Conservation (phyloP, 1,140 invertebrate species). For the Temnothorax nylanderi region DNA sequence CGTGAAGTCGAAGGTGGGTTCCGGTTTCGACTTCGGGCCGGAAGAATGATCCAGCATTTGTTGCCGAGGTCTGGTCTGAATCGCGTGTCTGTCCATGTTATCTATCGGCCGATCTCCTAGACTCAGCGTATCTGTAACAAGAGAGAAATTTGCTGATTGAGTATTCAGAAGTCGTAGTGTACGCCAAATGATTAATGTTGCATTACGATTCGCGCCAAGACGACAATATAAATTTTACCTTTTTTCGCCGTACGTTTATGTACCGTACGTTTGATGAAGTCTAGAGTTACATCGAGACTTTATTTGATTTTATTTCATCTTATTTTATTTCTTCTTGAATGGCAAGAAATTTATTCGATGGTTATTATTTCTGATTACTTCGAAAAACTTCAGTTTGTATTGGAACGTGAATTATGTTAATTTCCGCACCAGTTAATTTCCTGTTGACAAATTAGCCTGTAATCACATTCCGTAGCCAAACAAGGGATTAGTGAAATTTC, state of each 20-base stretch:
- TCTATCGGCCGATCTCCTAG: conserved; percentile 82
- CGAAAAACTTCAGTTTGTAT: not conserved
- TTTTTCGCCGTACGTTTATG: not conserved
- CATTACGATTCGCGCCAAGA: not conserved
- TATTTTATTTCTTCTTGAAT: not conserved
- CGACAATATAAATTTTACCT: not conserved
- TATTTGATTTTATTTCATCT: not conserved
- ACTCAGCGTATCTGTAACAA: conserved; percentile 83
- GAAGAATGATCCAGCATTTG: conserved; percentile 81
- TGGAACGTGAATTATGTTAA: not conserved
- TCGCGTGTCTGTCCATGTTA: conserved; percentile 79
- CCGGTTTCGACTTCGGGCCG: conserved; percentile 82
- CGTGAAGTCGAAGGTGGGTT: conserved; percentile 90
- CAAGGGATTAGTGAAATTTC: conserved; percentile 41
- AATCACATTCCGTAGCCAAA: not conserved
- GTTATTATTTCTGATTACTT: not conserved
- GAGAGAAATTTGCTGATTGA: conserved; percentile 44
- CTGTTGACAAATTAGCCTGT: conserved; percentile 15
- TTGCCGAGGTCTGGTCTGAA: conserved; percentile 80
- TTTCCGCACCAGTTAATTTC: not conserved
- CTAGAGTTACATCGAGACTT: not conserved
- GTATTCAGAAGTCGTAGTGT: conserved; percentile 28
- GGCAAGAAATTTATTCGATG: not conserved
- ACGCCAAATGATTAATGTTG: conserved; percentile 23
- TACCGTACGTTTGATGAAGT: not conserved